Evolutionary conservation across 2,113 vertebrate genomes (phyloP), one percentile per base, ranked within the genome.

Genomic region (Cheirogaleus medius): DNA sequence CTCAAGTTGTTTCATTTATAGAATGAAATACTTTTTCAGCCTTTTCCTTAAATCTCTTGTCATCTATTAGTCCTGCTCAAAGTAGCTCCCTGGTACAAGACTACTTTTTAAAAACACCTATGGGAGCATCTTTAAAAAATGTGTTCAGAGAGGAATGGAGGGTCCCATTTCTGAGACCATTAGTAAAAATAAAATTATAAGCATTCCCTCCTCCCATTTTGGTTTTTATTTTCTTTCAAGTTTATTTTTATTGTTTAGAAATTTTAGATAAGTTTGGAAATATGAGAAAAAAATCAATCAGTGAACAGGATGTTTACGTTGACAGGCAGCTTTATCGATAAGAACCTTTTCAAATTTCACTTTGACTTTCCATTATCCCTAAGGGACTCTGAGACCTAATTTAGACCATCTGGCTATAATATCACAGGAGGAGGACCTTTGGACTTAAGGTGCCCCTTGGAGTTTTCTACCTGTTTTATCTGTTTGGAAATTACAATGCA

Each of bases 401-500:
- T 52, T 78, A 0, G 0, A 96, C 49, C 29, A 78, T 27, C 64
- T 90, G 80, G 23, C 52, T 96, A 3, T 95, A 86, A 71, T 95
- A 87, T 81, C 12, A 66, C 52, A 87, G 92, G 32, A 39, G 42
- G n/a, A 73, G 44, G 10, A 90, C 80, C 90, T 95, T 91, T 82
- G 4, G 14, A 34, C 71, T 80, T 90, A 74, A 93, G 84, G 54
- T 91, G 0, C 6, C 25, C 56, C n/a, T 90, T 87, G 80, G 76
- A 68, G 82, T 95, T 98, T 97, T 91, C 96, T 98, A 78, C 47
- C 20, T 95, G 37, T 92, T 89, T 96, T 37, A 42, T 81, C 21
- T 96, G 71, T 94, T 97, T 87, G 81, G 64, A 97, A 94, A 89
- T 96, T 56, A 96, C 96, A 74, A 90, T 92, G 63, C 71, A 82